Conservation (phyloP, 2,113 vertebrate species). For the Neoarius graeffei region DNA sequence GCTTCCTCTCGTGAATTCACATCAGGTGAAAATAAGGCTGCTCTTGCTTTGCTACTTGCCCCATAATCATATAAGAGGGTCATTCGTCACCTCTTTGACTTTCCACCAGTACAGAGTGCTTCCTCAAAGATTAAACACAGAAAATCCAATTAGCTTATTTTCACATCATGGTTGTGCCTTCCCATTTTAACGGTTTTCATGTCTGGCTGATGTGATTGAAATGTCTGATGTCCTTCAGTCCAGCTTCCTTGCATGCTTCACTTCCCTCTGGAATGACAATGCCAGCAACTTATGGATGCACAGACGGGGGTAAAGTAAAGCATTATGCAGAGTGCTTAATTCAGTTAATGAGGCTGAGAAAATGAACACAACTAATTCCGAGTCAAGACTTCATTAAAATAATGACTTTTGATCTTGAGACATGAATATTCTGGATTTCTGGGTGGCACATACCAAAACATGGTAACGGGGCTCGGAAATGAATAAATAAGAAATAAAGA, state of each 20-base stretch:
- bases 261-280: slow-evolving; percentile 16
- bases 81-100: slow-evolving; percentile 63
- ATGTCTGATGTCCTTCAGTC: slow-evolving; percentile 69
- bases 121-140: slow-evolving; percentile 55
- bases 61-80: slow-evolving; percentile 65
- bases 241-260: neutral
- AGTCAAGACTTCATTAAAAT: slow-evolving; percentile 45
- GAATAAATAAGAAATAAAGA: slow-evolving; percentile 7
- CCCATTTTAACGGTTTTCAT: slow-evolving; percentile 58
- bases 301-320: slow-evolving; percentile 39
- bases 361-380: slow-evolving; percentile 33
- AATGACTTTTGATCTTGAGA: slow-evolving; percentile 43
- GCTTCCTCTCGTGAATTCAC: neutral
- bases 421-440: slow-evolving; percentile 29
- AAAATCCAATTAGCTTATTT: slow-evolving; percentile 69
- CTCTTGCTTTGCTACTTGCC: slow-evolving; percentile 3
- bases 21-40: neutral
- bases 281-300: slow-evolving; percentile 26
- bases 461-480: slow-evolving; percentile 16
- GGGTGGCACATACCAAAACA: slow-evolving; percentile 13
- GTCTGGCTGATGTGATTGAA: slow-evolving; percentile 63
- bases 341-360: slow-evolving; percentile 52
- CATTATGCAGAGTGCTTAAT: slow-evolving; percentile 42
- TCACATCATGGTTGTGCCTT: slow-evolving; percentile 48
- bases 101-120: slow-evolving; percentile 52